Conservation (phyloP, 2,888 invertebrate species). For the Dryobota labecula region DNA sequence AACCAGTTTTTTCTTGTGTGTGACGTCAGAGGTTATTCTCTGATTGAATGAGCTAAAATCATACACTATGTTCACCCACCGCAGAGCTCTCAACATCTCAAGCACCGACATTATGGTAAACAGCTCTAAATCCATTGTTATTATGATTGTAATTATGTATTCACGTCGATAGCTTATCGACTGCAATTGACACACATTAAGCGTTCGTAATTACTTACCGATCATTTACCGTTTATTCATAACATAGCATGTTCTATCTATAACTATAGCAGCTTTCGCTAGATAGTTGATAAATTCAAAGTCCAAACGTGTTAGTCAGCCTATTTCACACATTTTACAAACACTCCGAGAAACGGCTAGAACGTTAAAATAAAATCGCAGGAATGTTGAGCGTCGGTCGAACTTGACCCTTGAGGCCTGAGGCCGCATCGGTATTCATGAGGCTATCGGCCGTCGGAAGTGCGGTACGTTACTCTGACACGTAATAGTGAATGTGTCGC, state of each 20-base stretch:
- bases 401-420: constrained; percentile 54
- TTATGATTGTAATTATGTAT: constrained; percentile 9
- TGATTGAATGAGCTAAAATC: constrained; percentile 1
- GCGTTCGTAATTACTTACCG: background rate
- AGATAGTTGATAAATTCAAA: constrained; percentile 6
- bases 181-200: constrained; percentile 35
- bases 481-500: constrained; percentile 30
- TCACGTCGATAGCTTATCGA: constrained; percentile 11
- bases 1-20: background rate
- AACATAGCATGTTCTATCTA: constrained; percentile 7
- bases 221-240: constrained; percentile 33
- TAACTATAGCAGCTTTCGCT: background rate
- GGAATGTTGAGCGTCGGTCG: constrained; percentile 45
- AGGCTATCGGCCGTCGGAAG: constrained; percentile 31
- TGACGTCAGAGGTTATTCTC: background rate
- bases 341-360: constrained; percentile 7
- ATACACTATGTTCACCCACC: background rate
- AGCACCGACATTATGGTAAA: background rate
- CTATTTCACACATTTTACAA: constrained; percentile 18
- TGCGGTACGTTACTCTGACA: constrained; percentile 6
- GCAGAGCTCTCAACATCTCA: background rate
- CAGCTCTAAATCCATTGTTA: constrained; percentile 15
- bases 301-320: constrained; percentile 15
- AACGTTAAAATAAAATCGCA: constrained; percentile 28
- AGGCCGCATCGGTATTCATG: constrained; percentile 2